A percentile compares a stretch with the other conserved stretches of the same genome.
Conservation (phyloP, 2,797 vertebrate genomes). For the Diplodus sargus region DNA sequence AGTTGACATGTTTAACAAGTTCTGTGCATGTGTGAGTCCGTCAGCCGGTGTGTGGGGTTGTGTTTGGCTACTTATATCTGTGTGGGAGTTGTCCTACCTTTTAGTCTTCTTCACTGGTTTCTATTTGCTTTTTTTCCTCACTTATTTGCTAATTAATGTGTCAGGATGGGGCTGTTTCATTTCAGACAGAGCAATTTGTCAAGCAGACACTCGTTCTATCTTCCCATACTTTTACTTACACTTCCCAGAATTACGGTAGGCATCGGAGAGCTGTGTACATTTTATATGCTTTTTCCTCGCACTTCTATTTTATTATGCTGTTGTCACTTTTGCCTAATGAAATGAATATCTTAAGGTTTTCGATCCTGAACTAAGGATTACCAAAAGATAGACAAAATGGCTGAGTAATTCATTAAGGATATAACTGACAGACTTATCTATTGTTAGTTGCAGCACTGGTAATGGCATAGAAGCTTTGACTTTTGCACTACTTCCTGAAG, state of each 20-base stretch:
- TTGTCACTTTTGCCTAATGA: too few relatives aligned
- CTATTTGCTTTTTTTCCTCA: conserved; percentile 1
- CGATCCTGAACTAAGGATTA: too few relatives aligned
- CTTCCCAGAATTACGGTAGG: not conserved
- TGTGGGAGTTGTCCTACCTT: not conserved
- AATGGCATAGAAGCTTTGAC: too few relatives aligned
- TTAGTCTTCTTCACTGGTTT: not conserved
- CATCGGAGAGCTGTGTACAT: not conserved
- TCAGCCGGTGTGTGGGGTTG: not conserved
- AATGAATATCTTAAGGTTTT: too few relatives aligned
- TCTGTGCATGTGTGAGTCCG: not conserved
- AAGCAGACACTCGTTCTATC: not conserved
- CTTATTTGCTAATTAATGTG: conserved; percentile 4
- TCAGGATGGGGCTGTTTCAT: not conserved
- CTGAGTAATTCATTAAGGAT: too few relatives aligned
- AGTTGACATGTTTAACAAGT: too few relatives aligned
- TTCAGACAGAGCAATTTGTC: not conserved
- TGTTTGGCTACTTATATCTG: not conserved
- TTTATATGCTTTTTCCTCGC: not conserved
- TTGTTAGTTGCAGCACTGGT: too few relatives aligned
- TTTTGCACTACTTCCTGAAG: too few relatives aligned
- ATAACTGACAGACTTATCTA: too few relatives aligned
- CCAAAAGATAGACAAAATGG: too few relatives aligned
- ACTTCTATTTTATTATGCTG: not conserved
- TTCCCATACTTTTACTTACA: conserved; percentile 9